Percentiles rank a stretch among this genome's conserved stretches.
phyloP scores from a whole-genome alignment of 2,113 vertebrate genomes.

The Prietella phreatophila region DNA sequence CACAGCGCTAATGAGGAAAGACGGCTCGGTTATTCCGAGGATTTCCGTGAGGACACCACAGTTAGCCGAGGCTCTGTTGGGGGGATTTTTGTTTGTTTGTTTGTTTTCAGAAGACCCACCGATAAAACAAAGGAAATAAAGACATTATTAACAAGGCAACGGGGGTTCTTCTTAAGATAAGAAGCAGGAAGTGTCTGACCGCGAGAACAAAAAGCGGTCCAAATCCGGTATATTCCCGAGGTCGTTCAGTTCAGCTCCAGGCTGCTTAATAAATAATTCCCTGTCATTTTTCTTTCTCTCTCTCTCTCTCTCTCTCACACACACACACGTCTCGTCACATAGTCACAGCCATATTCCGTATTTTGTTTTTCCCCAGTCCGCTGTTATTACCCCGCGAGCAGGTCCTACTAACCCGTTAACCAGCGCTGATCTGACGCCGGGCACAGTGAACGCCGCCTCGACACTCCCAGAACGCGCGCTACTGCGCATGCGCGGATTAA shows the following conservation, averaged over 20 bases:
- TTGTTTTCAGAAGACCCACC: neutral
- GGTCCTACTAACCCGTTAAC: constrained; percentile 49
- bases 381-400: constrained; percentile 23
- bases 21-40: neutral
- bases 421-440: constrained; percentile 48
- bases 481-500: constrained; percentile 65
- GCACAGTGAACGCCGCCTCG: constrained; percentile 56
- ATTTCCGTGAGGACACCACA: neutral
- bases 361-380: neutral
- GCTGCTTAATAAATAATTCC: constrained; percentile 30
- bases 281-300: neutral
- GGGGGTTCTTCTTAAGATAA: neutral
- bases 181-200: neutral
- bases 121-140: neutral
- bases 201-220: constrained; percentile 32
- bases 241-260: constrained; percentile 58
- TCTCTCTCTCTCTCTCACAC: neutral
- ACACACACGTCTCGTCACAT: neutral
- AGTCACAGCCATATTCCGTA: neutral
- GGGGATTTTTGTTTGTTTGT: too few species aligned
- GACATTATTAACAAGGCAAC: neutral
- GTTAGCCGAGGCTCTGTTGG: neutral
- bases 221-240: constrained; percentile 54
- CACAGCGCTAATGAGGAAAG: neutral
- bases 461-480: constrained; percentile 66